phyloP scores from a whole-genome alignment of 2,797 vertebrate species.

The Lacerta viridis region DNA sequence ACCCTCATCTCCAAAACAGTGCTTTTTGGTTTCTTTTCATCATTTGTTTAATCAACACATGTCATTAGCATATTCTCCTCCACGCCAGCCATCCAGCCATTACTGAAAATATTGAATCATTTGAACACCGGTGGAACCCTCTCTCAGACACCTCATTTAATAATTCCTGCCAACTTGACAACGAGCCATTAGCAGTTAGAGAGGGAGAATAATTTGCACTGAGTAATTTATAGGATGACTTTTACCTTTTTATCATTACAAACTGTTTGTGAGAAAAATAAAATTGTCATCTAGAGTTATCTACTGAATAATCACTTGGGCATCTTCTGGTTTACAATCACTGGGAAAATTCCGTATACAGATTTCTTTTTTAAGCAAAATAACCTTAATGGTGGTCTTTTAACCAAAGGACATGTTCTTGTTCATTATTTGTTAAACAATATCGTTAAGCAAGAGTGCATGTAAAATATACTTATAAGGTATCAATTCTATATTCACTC shows the following conservation, averaged over 20 bases:
- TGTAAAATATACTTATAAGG: neutral
- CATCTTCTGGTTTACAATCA: constrained; percentile 27
- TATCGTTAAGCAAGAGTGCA: neutral
- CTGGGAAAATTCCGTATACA: neutral
- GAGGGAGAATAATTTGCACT: constrained; percentile 58
- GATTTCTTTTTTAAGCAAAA: neutral
- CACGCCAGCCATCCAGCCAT: constrained; percentile 63
- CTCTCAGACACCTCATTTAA: constrained; percentile 59
- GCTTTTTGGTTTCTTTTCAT: constrained; percentile 57
- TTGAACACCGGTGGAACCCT: constrained; percentile 55
- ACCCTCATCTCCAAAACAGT: fast-evolving
- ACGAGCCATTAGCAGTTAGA: constrained; percentile 69
- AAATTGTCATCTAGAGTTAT: constrained; percentile 41
- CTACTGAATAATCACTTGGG: constrained; percentile 33
- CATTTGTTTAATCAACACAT: constrained; percentile 55
- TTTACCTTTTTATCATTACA: constrained; percentile 58
- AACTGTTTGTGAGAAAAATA: constrained; percentile 35
- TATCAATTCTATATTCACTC: no score
- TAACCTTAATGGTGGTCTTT: neutral
- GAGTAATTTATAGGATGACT: constrained; percentile 64
- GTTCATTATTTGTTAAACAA: neutral
- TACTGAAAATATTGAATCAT: constrained; percentile 74
- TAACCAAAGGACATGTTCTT: neutral
- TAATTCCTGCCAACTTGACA: constrained; percentile 68
- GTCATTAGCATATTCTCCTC: constrained; percentile 58